Evolutionary conservation across 2,797 vertebrate genomes (phyloP).

Genomic region (Labeo calbasu): DNA sequence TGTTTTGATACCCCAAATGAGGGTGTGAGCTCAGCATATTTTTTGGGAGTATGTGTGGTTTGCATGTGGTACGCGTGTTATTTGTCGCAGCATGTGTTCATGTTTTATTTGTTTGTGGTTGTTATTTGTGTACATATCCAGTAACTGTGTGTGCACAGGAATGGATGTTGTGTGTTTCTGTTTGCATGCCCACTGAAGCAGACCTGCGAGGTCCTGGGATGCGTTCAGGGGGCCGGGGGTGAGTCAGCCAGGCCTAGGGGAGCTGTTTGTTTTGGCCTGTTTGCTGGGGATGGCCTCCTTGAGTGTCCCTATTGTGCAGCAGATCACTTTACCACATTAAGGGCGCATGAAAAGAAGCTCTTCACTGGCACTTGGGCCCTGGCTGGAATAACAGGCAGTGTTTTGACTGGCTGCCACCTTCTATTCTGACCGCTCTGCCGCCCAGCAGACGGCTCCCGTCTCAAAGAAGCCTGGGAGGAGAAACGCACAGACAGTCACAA

Average conservation of each 20-base stretch:
- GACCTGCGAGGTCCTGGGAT: slow-evolving; percentile 33
- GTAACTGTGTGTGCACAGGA: neutral
- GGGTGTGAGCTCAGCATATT: slow-evolving; percentile 1
- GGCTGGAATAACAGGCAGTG: slow-evolving; percentile 76
- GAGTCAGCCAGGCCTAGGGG: slow-evolving; percentile 54
- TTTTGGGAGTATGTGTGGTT: neutral
- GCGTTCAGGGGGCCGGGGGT: slow-evolving; percentile 39
- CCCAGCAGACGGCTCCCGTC: slow-evolving; percentile 67
- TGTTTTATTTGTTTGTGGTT: slow-evolving; percentile 20
- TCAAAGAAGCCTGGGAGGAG: slow-evolving; percentile 54
- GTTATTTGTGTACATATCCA: slow-evolving; percentile 7
- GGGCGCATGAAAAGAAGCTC: slow-evolving; percentile 81
- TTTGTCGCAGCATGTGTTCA: slow-evolving; percentile 19
- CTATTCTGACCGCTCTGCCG: slow-evolving; percentile 75
- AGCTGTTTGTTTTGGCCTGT: slow-evolving; percentile 73
- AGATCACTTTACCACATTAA: slow-evolving; percentile 84
- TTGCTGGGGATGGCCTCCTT: slow-evolving; percentile 81
- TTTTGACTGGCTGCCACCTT: slow-evolving; percentile 84
- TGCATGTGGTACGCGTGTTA: slow-evolving; percentile 15
- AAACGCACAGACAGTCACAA: slow-evolving; percentile 44
- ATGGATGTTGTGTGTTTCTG: slow-evolving; percentile 25
- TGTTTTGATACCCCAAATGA: slow-evolving; percentile 10
- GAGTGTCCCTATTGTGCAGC: slow-evolving; percentile 80
- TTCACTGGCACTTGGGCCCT: slow-evolving; percentile 78
- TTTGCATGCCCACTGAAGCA: slow-evolving; percentile 46